A percentile compares a stretch with the other conserved stretches of the same genome.
Evolutionary conservation across 1,140 invertebrate genomes (phyloP).

Genomic region (Rhyacophila brunnea): DNA sequence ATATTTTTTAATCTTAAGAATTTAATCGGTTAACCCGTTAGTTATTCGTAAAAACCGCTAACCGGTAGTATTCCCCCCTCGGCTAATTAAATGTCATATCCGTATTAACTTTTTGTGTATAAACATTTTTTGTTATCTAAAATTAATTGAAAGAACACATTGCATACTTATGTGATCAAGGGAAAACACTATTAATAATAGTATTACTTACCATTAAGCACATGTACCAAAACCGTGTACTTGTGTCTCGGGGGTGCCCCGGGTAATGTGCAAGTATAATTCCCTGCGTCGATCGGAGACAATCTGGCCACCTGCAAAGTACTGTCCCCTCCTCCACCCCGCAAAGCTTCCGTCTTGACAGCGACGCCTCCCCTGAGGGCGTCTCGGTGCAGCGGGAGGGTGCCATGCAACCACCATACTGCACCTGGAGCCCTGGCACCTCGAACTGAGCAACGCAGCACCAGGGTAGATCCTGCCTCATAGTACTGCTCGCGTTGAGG

Average conservation of each 20-base stretch:
- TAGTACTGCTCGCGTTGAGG: slow-evolving; percentile 71
- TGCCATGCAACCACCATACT: slow-evolving; percentile 70
- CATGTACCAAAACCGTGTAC: slow-evolving; percentile 69
- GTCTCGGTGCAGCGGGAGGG: slow-evolving; percentile 69
- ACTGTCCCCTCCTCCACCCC: slow-evolving; percentile 58
- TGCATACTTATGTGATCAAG: slow-evolving; percentile 36
- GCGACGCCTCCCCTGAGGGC: slow-evolving; percentile 72
- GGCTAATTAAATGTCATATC: too few relatives aligned
- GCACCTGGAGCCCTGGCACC: slow-evolving; percentile 66
- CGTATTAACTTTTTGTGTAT: too few relatives aligned
- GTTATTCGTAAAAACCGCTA: too few relatives aligned
- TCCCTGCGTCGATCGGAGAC: slow-evolving; percentile 72
- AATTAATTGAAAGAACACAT: too few relatives aligned
- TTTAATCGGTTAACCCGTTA: too few relatives aligned
- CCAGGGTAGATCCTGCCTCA: slow-evolving; percentile 73
- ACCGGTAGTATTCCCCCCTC: too few relatives aligned
- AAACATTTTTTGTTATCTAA: too few relatives aligned
- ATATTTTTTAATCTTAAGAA: too few relatives aligned
- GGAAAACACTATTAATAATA: too few relatives aligned
- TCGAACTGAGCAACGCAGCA: slow-evolving; percentile 69
- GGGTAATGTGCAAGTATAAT: slow-evolving; percentile 73
- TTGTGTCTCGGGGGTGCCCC: slow-evolving; percentile 53
- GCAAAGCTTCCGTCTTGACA: slow-evolving; percentile 35
- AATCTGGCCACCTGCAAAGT: slow-evolving; percentile 74
- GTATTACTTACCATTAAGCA: slow-evolving; percentile 70